These are phyloP conservation scores for Drosophila neotestacea DNA, from an alignment of 2,888 invertebrate species.

Conservation along the genomic window DNA sequence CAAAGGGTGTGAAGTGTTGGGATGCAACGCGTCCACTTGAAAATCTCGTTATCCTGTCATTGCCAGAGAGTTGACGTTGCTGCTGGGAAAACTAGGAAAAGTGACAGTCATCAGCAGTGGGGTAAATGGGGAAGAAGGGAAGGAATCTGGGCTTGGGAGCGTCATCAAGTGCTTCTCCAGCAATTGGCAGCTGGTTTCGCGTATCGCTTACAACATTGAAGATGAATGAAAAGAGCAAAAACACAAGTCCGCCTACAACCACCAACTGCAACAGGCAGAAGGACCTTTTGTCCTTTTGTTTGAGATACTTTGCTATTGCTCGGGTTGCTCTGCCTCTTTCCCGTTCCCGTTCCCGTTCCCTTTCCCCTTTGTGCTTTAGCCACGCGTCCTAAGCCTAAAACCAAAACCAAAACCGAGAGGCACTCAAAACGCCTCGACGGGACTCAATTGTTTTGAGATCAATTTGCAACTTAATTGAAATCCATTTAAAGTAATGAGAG, in stretches of 20 bases:
- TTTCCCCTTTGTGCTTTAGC: constrained; percentile 1
- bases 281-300: constrained; percentile 60
- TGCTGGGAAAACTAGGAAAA: constrained; percentile 39
- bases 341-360: not conserved
- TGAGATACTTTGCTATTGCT: constrained; percentile 15
- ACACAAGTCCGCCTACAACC: constrained; percentile 54
- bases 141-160: constrained; percentile 4
- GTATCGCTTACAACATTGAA: constrained; percentile 64
- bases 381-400: constrained; percentile 41
- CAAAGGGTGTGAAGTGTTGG: constrained; percentile 66
- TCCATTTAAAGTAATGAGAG: constrained; percentile 84
- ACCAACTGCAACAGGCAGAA: constrained; percentile 39
- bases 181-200: constrained; percentile 68
- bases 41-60: constrained; percentile 84
- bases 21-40: constrained; percentile 73
- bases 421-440: constrained; percentile 75
- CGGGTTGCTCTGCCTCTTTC: constrained; percentile 17
- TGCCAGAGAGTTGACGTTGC: constrained; percentile 51
- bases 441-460: constrained; percentile 80
- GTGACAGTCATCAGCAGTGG: constrained; percentile 68
- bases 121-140: not conserved
- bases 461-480: constrained; percentile 84
- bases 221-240: constrained; percentile 63
- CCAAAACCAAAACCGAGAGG: constrained; percentile 40
- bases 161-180: constrained; percentile 55